These are phyloP conservation scores for Aromia moschata DNA, from an alignment of 2,888 invertebrate species.

Conservation along the genomic window DNA sequence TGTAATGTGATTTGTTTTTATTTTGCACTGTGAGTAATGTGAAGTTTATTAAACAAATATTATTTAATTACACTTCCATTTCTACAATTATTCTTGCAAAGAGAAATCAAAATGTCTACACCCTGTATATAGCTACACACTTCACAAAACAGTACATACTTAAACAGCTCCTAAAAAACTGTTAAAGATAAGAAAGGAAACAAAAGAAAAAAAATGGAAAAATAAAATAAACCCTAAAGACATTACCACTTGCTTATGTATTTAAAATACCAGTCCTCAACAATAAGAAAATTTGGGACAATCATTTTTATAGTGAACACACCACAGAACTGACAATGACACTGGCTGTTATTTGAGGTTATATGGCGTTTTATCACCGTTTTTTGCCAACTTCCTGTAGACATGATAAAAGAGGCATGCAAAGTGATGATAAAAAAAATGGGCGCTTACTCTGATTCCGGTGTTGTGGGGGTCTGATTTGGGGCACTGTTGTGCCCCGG, in stretches of 20 bases:
- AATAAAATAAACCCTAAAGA: slow-evolving; percentile 16
- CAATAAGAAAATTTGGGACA: slow-evolving; percentile 49
- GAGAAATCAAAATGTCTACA: neutral
- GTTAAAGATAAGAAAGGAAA: slow-evolving; percentile 10
- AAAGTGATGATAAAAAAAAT: neutral
- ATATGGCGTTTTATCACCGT: slow-evolving; percentile 16
- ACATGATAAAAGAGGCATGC: slow-evolving; percentile 11
- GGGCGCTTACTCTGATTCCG: slow-evolving; percentile 74
- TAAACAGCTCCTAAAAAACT: slow-evolving; percentile 1
- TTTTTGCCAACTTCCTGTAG: slow-evolving; percentile 22
- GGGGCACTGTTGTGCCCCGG: slow-evolving; percentile 67
- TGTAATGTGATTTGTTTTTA: too few relatives aligned
- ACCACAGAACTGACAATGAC: slow-evolving; percentile 28
- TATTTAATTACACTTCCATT: too few relatives aligned
- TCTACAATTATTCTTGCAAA: neutral
- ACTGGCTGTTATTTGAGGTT: slow-evolving; percentile 24
- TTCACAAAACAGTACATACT: slow-evolving; percentile 16
- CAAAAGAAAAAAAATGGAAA: slow-evolving; percentile 16
- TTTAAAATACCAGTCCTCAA: slow-evolving; percentile 55
- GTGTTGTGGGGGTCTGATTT: slow-evolving; percentile 72
- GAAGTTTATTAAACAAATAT: too few relatives aligned
- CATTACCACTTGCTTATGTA: slow-evolving; percentile 43
- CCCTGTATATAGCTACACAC: slow-evolving; percentile 19
- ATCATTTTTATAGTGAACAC: slow-evolving; percentile 45
- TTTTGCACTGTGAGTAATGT: too few relatives aligned